Evolutionary conservation across 1,140 invertebrate species (phyloP).

Genomic region (Drosophila chauvacae): DNA sequence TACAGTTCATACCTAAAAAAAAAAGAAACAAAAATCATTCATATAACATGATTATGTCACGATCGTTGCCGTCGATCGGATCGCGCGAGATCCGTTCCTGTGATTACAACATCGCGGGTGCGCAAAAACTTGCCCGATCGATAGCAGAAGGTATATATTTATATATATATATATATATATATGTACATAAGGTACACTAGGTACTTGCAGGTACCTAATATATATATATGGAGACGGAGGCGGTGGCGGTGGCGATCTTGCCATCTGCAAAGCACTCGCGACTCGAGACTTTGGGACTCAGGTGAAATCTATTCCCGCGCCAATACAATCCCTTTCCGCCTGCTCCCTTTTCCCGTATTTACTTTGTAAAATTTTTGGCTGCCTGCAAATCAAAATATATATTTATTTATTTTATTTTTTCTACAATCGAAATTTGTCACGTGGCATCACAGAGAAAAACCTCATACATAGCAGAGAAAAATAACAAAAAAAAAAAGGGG

Average conservation of each 20-base stretch:
- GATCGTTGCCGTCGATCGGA: constrained; percentile 19
- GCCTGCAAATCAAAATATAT: constrained; percentile 44
- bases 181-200: constrained; percentile 16
- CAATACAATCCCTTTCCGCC: not conserved
- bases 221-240: constrained; percentile 9
- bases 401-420: constrained; percentile 10
- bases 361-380: constrained; percentile 53
- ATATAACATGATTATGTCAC: constrained; percentile 48
- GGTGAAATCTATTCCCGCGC: constrained; percentile 37
- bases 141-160: constrained; percentile 32
- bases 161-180: constrained; percentile 22
- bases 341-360: constrained; percentile 9
- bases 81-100: constrained; percentile 34
- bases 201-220: constrained; percentile 5
- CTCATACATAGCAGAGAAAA: constrained; percentile 3
- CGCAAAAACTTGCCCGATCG: constrained; percentile 38
- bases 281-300: constrained; percentile 28
- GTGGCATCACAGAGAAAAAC: constrained; percentile 31
- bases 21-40: constrained; percentile 15
- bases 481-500: not conserved
- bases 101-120: constrained; percentile 41
- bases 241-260: constrained; percentile 9
- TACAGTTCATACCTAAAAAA: constrained; percentile 14
- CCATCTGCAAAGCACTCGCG: constrained; percentile 34
- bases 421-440: constrained; percentile 50